These are phyloP conservation scores for Trachelus tabidus DNA, from an alignment of 2,888 invertebrate species.

Conservation along the genomic window DNA sequence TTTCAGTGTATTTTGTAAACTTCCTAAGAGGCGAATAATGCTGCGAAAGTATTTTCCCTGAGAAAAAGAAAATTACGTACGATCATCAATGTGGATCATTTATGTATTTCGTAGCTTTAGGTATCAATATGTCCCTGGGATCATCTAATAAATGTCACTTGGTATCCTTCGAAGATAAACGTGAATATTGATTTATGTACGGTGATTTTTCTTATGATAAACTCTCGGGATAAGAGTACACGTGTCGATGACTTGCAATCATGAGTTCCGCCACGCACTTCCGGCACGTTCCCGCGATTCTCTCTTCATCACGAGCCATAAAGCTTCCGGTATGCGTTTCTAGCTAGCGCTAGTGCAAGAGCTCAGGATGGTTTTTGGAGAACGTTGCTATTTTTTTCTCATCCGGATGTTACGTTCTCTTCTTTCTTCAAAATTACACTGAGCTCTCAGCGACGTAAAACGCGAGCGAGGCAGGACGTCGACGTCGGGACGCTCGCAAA, in stretches of 20 bases:
- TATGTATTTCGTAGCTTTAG: neutral
- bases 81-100: neutral
- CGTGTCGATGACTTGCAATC: neutral
- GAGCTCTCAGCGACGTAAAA: neutral
- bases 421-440: neutral
- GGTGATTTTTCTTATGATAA: neutral
- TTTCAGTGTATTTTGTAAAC: neutral
- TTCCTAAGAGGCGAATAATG: neutral
- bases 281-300: constrained; percentile 6
- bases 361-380: neutral
- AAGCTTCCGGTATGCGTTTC: neutral
- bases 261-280: constrained; percentile 3
- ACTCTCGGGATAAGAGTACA: neutral
- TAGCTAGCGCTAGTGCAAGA: neutral
- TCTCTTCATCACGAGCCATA: neutral
- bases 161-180: neutral
- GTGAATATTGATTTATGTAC: neutral
- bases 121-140: neutral
- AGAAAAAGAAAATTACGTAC: neutral
- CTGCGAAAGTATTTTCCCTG: neutral
- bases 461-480: neutral
- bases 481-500: neutral
- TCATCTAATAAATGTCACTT: neutral
- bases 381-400: neutral
- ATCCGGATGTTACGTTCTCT: neutral